A percentile compares a stretch with the other conserved stretches of the same genome.
These are phyloP conservation scores for Leptothorax acervorum DNA, from an alignment of 2,888 invertebrate genomes.

Conservation along the genomic window DNA sequence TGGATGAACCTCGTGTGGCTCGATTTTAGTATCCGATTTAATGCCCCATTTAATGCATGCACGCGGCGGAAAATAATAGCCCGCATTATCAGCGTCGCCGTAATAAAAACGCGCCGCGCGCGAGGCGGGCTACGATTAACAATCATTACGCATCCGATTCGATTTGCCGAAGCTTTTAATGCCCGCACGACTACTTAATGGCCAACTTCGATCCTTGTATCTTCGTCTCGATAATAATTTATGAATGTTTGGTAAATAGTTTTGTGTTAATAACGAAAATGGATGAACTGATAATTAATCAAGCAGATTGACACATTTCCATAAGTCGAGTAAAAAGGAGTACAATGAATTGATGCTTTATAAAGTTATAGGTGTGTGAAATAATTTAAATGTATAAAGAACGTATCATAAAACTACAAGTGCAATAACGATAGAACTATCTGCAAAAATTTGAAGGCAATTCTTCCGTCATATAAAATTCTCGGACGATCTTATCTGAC, in stretches of 20 bases:
- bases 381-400: constrained; percentile 7
- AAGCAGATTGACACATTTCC: neutral
- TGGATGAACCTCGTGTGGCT: constrained; percentile 43
- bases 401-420: neutral
- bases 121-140: constrained; percentile 30
- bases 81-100: constrained; percentile 19
- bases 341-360: constrained; percentile 14
- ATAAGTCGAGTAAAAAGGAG: neutral
- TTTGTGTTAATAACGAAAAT: neutral
- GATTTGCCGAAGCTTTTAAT: constrained; percentile 38
- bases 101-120: constrained; percentile 31
- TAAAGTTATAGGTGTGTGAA: neutral
- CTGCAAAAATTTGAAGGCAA: neutral
- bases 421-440: neutral
- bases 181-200: constrained; percentile 17
- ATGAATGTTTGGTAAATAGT: constrained; percentile 8
- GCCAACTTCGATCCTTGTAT: constrained; percentile 10
- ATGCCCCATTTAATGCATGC: constrained; percentile 46
- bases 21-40: constrained; percentile 53
- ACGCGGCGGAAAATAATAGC: constrained; percentile 39
- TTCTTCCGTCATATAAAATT: neutral
- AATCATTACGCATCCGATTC: constrained; percentile 44
- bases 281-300: neutral
- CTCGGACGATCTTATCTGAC: neutral
- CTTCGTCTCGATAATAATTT: constrained; percentile 13